Evolutionary conservation across 92 coral and sea anemone genomes (phyloP).

Genomic region (Porites cylindrica): DNA sequence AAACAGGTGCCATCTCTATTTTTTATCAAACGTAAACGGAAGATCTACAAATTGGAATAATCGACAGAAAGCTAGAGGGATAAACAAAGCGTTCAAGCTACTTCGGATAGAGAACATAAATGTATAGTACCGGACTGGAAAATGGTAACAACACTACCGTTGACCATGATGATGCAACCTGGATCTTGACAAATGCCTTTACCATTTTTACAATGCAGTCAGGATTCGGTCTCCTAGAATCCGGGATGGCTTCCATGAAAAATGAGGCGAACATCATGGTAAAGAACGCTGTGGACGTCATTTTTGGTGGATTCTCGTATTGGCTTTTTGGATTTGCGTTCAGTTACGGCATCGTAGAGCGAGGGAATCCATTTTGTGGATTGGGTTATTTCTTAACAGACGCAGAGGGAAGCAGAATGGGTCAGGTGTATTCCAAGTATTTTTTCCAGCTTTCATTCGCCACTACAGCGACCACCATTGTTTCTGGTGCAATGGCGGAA

Average conservation of each 20-base stretch:
- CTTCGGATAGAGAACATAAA: too few relatives aligned
- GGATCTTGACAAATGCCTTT: slow-evolving; percentile 88
- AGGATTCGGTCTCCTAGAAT: slow-evolving; percentile 87
- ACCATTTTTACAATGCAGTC: slow-evolving; percentile 93
- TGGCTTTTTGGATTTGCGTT: slow-evolving; percentile 95
- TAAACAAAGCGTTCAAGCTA: not conserved
- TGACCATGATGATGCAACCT: slow-evolving; percentile 76
- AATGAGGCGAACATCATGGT: slow-evolving; percentile 96
- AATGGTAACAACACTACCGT: not conserved
- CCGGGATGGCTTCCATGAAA: slow-evolving; percentile 89
- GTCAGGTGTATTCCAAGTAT: slow-evolving; percentile 79
- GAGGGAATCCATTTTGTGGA: slow-evolving; percentile 75
- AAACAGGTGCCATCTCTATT: too few relatives aligned
- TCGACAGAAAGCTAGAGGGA: not conserved
- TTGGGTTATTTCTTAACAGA: slow-evolving; percentile 87
- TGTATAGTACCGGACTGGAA: not conserved
- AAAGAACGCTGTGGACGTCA: slow-evolving; percentile 93
- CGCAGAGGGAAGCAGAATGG: slow-evolving; percentile 75
- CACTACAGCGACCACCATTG: slow-evolving; percentile 94
- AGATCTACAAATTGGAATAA: too few relatives aligned
- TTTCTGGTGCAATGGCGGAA: slow-evolving; percentile 97
- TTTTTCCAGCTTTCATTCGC: slow-evolving; percentile 93
- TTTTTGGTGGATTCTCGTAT: slow-evolving; percentile 88
- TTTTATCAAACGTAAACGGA: too few relatives aligned
- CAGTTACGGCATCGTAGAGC: slow-evolving; percentile 68